Conservation (phyloP, 1,140 invertebrate species). For the Andricus grossulariae region DNA sequence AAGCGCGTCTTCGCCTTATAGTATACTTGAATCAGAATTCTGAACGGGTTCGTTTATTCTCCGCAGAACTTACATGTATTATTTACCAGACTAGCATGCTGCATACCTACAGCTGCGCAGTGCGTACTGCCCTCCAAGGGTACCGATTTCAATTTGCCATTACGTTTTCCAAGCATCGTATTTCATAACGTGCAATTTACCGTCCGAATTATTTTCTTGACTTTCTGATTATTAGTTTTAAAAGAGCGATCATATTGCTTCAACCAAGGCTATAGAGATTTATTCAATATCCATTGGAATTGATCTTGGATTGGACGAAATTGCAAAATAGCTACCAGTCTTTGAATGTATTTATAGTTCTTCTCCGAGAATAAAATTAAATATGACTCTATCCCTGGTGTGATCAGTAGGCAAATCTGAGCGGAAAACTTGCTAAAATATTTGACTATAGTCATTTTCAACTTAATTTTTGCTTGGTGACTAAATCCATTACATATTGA, state of each 20-base stretch:
- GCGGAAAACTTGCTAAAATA: too few relatives aligned
- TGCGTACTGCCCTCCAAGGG: background rate
- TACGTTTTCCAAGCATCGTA: slow-evolving; percentile 2
- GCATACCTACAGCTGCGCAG: background rate
- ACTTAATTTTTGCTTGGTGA: too few relatives aligned
- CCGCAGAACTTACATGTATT: slow-evolving; percentile 10
- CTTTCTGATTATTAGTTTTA: slow-evolving; percentile 14
- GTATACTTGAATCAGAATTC: slow-evolving; percentile 10
- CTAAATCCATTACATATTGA: too few relatives aligned
- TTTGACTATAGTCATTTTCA: too few relatives aligned
- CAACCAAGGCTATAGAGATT: background rate
- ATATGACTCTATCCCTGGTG: too few relatives aligned
- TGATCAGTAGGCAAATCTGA: too few relatives aligned
- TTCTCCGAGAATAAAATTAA: background rate
- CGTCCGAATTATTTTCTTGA: slow-evolving; percentile 4
- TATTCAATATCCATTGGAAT: background rate
- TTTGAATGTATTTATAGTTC: background rate
- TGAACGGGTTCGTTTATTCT: slow-evolving; percentile 24
- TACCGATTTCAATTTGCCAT: slow-evolving; percentile 22
- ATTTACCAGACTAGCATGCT: slow-evolving; percentile 6
- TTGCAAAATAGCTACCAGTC: background rate
- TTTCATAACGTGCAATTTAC: slow-evolving; percentile 29
- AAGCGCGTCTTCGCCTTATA: background rate
- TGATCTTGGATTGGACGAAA: background rate
- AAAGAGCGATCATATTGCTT: background rate